A percentile compares a stretch with the other conserved stretches of the same genome.
Conservation (phyloP, 2,113 vertebrate species). For the Climacteris rufus region DNA sequence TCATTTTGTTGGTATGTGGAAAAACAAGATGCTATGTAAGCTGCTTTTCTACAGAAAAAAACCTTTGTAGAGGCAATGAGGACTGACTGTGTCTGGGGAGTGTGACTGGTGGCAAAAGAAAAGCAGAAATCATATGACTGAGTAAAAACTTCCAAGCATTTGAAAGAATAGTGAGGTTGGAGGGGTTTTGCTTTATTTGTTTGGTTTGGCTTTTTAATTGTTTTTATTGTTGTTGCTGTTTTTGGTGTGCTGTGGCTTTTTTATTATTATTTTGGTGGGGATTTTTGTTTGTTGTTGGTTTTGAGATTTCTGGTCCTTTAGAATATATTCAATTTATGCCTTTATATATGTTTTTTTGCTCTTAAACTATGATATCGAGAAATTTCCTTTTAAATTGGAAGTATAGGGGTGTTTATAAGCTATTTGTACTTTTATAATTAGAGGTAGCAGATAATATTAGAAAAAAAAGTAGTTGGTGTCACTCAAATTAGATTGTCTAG, state of each 20-base stretch:
- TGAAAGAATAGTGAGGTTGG: neutral
- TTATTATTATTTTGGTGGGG: neutral
- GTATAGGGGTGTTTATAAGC: neutral
- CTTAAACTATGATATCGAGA: neutral
- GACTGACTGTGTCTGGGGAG: neutral
- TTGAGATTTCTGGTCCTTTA: neutral
- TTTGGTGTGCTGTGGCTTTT: fast-evolving
- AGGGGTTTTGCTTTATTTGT: neutral
- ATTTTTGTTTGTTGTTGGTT: neutral
- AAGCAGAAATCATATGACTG: neutral
- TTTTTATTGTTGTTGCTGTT: neutral
- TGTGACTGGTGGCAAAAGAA: neutral
- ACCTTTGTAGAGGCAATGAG: neutral
- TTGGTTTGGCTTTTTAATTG: neutral
- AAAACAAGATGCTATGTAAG: neutral
- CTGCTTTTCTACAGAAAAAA: neutral
- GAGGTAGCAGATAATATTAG: neutral
- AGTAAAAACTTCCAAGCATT: neutral
- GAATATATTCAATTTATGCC: neutral
- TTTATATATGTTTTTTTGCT: neutral
- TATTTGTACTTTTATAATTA: neutral
- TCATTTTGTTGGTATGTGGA: neutral
- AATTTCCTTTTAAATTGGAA: neutral
- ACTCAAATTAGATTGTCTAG: neutral
- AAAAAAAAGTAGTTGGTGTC: neutral